Base-by-base conservation (phyloP, 2,888 invertebrate genomes). In the Pyrochroa serraticornis region DNA sequence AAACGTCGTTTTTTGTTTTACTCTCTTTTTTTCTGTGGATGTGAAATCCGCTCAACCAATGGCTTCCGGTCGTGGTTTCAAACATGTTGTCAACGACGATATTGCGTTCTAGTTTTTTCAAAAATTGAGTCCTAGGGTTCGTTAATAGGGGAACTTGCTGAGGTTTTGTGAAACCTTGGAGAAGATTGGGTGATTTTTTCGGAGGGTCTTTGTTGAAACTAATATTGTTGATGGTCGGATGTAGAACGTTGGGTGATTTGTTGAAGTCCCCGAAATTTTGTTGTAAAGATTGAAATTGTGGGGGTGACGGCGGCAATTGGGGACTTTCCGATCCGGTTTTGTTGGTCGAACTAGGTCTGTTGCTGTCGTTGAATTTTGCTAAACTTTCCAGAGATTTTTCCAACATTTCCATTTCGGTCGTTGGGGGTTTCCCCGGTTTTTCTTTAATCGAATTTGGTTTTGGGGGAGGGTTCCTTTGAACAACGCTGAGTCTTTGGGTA, bases 1-100 rank as follows among this genome's bases (percentile, higher is more conserved):
- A 82, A 58, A 85, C 85, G 1, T 82, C 82, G 52, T 65, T 68
- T 46, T 70, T 71, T 10, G 50, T 65, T 52, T 69, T 74, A 14
- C 62, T 64, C 58, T 71, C 73, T 55, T 65, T 70, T 54, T 69
- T 75, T 44, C 61, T 69, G 31, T 58, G 56, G 1, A 50, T 33
- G 58, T 56, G 63, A 9, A 62, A 63, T 47, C 66, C 63, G 35
- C 65, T 70, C 44, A 74, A 48, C 75, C 76, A 76, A 50, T 39
- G 61, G 49, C 45, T 63, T 32, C 65, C 65, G 46, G 68, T 63
- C 37, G 63, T 68, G 31, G 64, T 65, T 31, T 67, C 66, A 41
- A 75, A 73, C 31, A 71, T 67, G 53, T 71, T 74, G 61, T 72
- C 65, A 45, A 63, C 59, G 1, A 62, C 56, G 5, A 69, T 61